Evolutionary conservation across 2,888 invertebrate species (phyloP), one percentile per base, ranked within the genome.

Genomic region (Chrysolina americana): DNA sequence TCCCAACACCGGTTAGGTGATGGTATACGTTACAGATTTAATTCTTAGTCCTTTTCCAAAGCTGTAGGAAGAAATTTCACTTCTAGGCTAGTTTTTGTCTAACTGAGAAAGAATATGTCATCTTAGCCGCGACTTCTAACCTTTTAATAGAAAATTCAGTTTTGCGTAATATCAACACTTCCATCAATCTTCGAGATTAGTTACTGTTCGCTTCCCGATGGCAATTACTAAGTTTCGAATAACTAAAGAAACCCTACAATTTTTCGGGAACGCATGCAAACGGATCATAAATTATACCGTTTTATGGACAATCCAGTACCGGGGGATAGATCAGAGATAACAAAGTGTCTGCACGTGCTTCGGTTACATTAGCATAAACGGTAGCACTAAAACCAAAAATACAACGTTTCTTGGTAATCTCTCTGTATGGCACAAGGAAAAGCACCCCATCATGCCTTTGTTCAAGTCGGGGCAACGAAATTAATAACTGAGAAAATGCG

Each of bases 381-480:
- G 78, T 79, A 81, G 81, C 81, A 82, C 77, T 74, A 81, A 79
- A 76, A 77, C 76, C 79, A 78, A 81, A 81, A 81, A 81, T 78
- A 80, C 79, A 77, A 75, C 78, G 72, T 78, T 83, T 80, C 77
- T 79, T 79, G 81, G 83, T 81, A 81, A 83, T 83, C 82, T 83
- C 83, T 80, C 82, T 77, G 78, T 78, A 78, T 82, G 81, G 80
- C 83, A 81, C 81, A 76, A 75, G 41, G 70, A n/a, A 59, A 59
- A 10, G 59, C n/a, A 13, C 47, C 47, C 56, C 41, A 70, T 64
- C 50, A 41, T 23, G 21, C 13, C n/a, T 21, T 56, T 56, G 10
- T 13, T 10, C n/a, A 23, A 13, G 15, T 56, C 10, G 10, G 36
- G 68, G 21, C 23, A 63, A 63, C 28, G 28, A 13, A n/a, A 21